Evolutionary conservation across 2,888 invertebrate species (phyloP).

Genomic region (Pogonocherus hispidulus): DNA sequence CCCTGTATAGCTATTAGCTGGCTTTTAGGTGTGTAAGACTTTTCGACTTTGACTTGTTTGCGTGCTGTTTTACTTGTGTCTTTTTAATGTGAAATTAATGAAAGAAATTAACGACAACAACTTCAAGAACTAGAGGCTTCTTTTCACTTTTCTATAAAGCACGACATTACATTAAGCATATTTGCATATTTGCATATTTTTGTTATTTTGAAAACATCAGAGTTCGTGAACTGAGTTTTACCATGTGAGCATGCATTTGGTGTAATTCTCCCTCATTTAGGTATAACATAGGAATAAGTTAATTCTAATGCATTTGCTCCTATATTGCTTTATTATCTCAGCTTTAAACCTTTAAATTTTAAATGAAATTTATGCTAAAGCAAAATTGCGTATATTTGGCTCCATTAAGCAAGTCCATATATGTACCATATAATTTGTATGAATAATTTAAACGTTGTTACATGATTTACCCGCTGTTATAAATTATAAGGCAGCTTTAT

Average conservation of each 20-base stretch:
- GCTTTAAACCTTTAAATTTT: conserved; percentile 10
- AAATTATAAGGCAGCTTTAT: conserved; percentile 5
- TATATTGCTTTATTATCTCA: conserved; percentile 18
- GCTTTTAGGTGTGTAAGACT: too few relatives aligned
- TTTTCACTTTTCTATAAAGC: too few relatives aligned
- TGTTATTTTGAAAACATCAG: too few relatives aligned
- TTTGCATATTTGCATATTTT: too few relatives aligned
- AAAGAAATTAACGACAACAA: too few relatives aligned
- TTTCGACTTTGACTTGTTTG: too few relatives aligned
- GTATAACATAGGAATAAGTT: too few relatives aligned
- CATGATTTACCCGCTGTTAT: neutral
- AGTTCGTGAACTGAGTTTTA: neutral
- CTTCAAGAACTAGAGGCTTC: too few relatives aligned
- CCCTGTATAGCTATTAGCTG: too few relatives aligned
- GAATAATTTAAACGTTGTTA: conserved; percentile 13
- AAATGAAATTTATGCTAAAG: conserved; percentile 21
- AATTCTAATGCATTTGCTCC: neutral
- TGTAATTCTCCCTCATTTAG: neutral
- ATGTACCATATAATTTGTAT: conserved; percentile 15
- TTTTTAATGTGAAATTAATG: too few relatives aligned
- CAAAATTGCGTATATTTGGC: conserved; percentile 10
- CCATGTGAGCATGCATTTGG: neutral
- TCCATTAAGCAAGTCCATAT: neutral
- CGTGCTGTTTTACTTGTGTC: too few relatives aligned
- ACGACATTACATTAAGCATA: too few relatives aligned